Conservation (phyloP, 2,113 vertebrate genomes). For the Apeltes quadracus region DNA sequence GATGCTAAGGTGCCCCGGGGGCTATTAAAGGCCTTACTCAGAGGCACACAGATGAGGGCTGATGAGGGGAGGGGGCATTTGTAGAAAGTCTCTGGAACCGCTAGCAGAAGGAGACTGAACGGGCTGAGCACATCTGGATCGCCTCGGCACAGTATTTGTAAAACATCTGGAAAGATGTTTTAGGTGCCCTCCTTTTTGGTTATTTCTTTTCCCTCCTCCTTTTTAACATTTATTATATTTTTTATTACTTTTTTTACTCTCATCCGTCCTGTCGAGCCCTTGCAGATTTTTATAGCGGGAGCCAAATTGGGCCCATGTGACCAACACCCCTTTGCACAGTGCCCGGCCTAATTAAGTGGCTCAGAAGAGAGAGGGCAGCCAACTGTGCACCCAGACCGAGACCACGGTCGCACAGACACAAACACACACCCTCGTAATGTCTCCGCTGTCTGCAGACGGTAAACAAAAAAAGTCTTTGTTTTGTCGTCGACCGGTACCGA, state of each 20-base stretch:
- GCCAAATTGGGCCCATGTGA: conserved; percentile 82
- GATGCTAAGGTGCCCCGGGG: conserved; percentile 69
- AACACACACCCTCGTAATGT: conserved; percentile 53
- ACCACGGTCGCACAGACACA: conserved; percentile 41
- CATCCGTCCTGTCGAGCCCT: conserved; percentile 54
- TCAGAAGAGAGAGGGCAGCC: conserved; percentile 62
- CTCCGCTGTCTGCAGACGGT: conserved; percentile 26
- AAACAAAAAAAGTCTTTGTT: conserved; percentile 53
- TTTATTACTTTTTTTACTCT: conserved; percentile 16
- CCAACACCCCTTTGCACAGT: conserved; percentile 56
- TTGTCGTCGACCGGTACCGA: conserved; percentile 16
- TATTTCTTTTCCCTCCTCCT: conserved; percentile 33
- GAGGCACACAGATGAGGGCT: conserved; percentile 54
- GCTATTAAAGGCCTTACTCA: conserved; percentile 70
- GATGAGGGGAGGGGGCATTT: conserved; percentile 23
- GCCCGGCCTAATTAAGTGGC: conserved; percentile 74
- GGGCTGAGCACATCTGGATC: conserved; percentile 81
- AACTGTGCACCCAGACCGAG: conserved; percentile 59
- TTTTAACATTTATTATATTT: background rate
- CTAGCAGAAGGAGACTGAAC: conserved; percentile 60
- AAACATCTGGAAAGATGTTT: conserved; percentile 85
- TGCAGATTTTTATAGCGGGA: conserved; percentile 69
- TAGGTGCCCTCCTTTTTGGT: conserved; percentile 75
- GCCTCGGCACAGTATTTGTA: conserved; percentile 79
- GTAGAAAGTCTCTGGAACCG: conserved; percentile 48